These are phyloP conservation scores for Trididemnum miniatum DNA, from an alignment of 23 tunicate genomes.

Conservation along the genomic window DNA sequence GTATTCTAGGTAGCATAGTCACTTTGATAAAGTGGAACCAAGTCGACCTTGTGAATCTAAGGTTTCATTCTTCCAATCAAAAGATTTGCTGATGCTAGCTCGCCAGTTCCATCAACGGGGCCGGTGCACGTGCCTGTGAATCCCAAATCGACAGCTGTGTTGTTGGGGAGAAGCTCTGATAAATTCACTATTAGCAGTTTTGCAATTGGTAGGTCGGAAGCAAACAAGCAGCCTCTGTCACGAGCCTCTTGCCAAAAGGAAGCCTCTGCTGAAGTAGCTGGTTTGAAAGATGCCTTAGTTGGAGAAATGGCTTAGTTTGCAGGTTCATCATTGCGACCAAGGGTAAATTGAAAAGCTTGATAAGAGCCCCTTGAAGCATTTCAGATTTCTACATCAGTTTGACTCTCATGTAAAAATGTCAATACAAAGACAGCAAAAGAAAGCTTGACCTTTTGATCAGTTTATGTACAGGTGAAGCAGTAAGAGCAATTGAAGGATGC, in stretches of 20 bases:
- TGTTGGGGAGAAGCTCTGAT: not conserved
- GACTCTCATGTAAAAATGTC: not conserved
- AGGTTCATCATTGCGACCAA: not conserved
- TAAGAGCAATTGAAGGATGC: not conserved
- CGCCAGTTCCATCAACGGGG: not conserved
- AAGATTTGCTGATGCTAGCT: too few species aligned
- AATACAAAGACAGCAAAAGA: not conserved
- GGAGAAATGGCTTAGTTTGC: not conserved
- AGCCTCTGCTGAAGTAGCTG: not conserved
- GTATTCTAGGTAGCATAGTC: not conserved
- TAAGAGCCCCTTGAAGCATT: not conserved
- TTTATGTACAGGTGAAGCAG: constrained; percentile 2
- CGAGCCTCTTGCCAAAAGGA: not conserved
- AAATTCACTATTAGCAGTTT: not conserved
- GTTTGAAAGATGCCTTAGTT: not conserved
- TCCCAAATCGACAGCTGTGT: not conserved
- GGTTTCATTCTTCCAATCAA: too few species aligned
- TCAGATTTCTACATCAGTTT: not conserved
- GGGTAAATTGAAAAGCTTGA: not conserved
- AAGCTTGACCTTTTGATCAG: not conserved
- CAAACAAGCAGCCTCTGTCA: not conserved
- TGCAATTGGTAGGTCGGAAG: not conserved
- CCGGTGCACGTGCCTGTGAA: not conserved
- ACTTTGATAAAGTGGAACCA: not conserved
- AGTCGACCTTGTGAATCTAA: not conserved